Evolutionary conservation across 92 coral and sea anemone species (phyloP), one percentile per base, ranked within the genome.

Genomic region (Anthopleura xanthogrammica): DNA sequence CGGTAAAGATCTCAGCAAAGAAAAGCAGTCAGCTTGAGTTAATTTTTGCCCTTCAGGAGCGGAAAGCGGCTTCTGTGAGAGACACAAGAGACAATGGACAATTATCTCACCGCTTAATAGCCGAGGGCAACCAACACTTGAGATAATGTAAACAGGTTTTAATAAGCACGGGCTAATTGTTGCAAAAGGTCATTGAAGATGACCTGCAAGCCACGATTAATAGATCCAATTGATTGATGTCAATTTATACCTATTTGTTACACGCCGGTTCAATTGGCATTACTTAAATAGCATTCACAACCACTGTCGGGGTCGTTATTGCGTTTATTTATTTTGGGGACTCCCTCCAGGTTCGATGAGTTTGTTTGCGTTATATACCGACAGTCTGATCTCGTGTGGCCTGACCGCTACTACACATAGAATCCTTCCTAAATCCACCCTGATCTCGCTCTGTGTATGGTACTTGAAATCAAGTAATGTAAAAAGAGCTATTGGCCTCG

Each of bases 181-280:
- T 93, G 77, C 87, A 80, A 86, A 86, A 88, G 97, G 94, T 93
- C 94, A 77, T 74, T 89, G 87, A 77, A 83, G 77, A 83, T 72
- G 92, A 88, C 94, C 87, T 71, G 88, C 83, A 85, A 91, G 89
- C 81, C 90, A 78, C 90, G 90, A 95, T 95, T 95, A 95, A 93
- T 91, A 88, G 93, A 85, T 89, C 88, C 83, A 88, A 88, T 86
- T 93, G 98, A 95, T 93, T 95, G 91, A 90, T 85, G 90, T 80
- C 95, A 95, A 93, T 95, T 95, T 95, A 93, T 83, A 91, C 93
- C 98, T 92, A 93, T 93, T 93, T 93, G 93, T 91, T 91, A 89
- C 95, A 72, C 83, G 62, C 89, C 87, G 90, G 87, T 55, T 82
- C 95, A 89, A 93, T 91, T 82, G 90, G 83, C 74, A 86, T 82